Conservation (phyloP, 2,113 vertebrate species). For the Tapirus terrestris region DNA sequence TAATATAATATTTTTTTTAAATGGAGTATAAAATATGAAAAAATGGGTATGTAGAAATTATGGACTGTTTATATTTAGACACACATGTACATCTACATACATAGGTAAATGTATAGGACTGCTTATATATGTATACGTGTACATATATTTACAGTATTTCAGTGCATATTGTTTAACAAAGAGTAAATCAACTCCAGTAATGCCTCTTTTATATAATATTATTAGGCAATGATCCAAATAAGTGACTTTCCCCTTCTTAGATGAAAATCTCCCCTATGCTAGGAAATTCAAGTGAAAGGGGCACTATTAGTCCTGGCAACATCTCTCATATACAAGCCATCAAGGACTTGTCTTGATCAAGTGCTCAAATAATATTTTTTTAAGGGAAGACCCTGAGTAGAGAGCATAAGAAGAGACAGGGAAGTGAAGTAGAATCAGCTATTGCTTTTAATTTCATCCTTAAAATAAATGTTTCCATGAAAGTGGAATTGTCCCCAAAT, state of each 20-base stretch:
- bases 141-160: not conserved
- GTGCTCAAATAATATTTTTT: not conserved
- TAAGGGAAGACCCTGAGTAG: not conserved
- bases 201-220: not conserved
- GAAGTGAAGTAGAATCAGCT: not conserved
- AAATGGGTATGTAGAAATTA: not conserved
- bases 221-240: not conserved
- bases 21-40: not conserved
- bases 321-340: not conserved
- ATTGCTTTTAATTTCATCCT: not conserved
- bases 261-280: not conserved
- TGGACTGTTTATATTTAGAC: not conserved
- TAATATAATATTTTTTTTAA: slow-evolving; percentile 12
- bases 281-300: not conserved
- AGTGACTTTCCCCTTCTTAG: not conserved
- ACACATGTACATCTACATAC: not conserved
- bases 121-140: not conserved
- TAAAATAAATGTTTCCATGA: slow-evolving; percentile 5
- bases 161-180: not conserved
- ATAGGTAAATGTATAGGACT: not conserved
- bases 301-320: not conserved
- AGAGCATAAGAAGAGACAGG: not conserved
- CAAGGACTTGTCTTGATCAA: not conserved
- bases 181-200: not conserved
- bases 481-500: slow-evolving; percentile 13